A percentile compares a stretch with the other conserved stretches of the same genome.
Conservation (phyloP, 2,113 vertebrate species). For the Dipodomys merriami region DNA sequence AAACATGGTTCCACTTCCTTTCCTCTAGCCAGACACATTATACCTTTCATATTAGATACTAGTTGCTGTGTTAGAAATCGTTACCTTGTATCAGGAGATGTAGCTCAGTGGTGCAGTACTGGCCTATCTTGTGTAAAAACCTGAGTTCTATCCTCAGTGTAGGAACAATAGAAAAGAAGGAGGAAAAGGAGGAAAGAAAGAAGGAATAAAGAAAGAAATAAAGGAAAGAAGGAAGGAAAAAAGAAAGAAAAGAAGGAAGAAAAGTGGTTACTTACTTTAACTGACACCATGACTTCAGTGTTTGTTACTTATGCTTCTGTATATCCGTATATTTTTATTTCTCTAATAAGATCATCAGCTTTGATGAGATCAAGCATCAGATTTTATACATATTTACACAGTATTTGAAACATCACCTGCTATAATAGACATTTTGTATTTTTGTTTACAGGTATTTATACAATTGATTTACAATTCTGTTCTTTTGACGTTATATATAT, state of each 20-base stretch:
- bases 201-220: neutral
- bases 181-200: no score
- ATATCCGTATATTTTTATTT: neutral
- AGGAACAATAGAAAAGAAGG: no score
- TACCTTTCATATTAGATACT: neutral
- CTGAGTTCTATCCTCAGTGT: no score
- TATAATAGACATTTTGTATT: neutral
- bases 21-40: neutral
- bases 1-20: neutral
- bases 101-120: no score
- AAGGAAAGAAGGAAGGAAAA: no score
- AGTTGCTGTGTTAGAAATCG: neutral
- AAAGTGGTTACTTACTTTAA: neutral
- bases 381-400: neutral
- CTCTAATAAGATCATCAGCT: neutral
- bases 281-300: neutral
- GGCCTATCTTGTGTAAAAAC: no score
- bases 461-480: slow-evolving; percentile 4
- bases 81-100: no score
- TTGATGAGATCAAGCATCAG: neutral
- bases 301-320: neutral
- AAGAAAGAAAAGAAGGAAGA: no score
- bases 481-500: neutral
- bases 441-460: neutral
- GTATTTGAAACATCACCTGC: neutral